A percentile compares a stretch with the other conserved stretches of the same genome.
phyloP scores from a whole-genome alignment of 2,113 vertebrate species.

The Epinephelus lanceolatus region DNA sequence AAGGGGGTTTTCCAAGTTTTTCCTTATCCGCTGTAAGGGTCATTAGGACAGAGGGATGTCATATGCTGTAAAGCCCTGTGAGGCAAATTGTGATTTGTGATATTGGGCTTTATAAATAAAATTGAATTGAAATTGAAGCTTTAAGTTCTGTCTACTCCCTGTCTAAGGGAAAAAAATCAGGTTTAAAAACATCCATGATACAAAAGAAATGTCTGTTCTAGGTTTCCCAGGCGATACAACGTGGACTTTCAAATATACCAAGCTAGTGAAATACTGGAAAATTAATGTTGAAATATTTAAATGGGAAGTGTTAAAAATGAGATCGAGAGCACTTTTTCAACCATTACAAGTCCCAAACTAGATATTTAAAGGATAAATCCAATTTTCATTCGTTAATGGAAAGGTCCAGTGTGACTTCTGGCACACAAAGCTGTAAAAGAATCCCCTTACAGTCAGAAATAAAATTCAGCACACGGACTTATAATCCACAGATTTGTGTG shows the following conservation, averaged over 20 bases:
- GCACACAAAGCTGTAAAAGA: background rate
- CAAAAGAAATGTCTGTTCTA: background rate
- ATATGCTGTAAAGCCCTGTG: no score
- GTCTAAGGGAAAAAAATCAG: background rate
- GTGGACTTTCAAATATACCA: background rate
- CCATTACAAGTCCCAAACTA: background rate
- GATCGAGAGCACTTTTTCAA: background rate
- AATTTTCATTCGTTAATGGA: background rate
- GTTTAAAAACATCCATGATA: background rate
- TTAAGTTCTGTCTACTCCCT: no score
- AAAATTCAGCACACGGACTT: background rate
- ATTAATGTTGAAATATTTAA: background rate
- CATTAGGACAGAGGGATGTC: no score
- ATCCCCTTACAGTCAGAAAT: background rate
- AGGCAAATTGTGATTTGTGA: no score
- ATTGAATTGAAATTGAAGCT: no score
- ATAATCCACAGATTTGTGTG: background rate
- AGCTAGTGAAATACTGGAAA: slow-evolving; percentile 8
- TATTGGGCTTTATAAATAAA: no score
- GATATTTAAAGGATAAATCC: background rate
- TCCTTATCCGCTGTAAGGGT: no score
- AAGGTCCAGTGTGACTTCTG: background rate
- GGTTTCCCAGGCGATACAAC: background rate
- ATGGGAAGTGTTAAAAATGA: background rate
- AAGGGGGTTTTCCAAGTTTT: no score